These are phyloP conservation scores for Microctenopoma lineatum DNA, from an alignment of 2,797 vertebrate genomes.

Conservation along the genomic window DNA sequence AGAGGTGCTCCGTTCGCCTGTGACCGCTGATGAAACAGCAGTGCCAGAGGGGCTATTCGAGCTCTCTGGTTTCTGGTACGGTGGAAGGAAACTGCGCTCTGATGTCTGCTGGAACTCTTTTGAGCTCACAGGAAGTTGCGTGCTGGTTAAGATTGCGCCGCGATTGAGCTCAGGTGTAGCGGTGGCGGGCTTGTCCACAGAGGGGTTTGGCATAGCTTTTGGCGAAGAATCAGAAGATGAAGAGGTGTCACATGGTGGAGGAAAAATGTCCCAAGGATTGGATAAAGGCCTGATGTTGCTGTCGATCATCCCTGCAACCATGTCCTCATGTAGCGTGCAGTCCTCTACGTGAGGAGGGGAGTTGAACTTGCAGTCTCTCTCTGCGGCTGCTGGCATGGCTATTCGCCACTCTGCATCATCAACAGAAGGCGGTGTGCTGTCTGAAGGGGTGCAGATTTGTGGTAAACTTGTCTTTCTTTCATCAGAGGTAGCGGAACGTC, in stretches of 20 bases:
- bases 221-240: constrained; percentile 29
- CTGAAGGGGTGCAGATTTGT: background rate
- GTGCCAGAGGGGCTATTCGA: background rate
- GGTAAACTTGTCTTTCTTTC: background rate
- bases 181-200: background rate
- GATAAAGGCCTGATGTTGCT: background rate
- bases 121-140: constrained; percentile 9
- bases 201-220: background rate
- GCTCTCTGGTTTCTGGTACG: constrained; percentile 57
- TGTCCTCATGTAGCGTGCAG: background rate
- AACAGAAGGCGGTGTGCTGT: background rate
- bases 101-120: constrained; percentile 15
- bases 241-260: constrained; percentile 34
- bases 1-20: rapidly evolving
- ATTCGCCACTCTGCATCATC: constrained; percentile 9
- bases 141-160: constrained; percentile 21
- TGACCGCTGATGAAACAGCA: background rate
- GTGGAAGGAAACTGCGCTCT: constrained; percentile 38
- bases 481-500: background rate
- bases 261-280: constrained; percentile 70
- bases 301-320: background rate
- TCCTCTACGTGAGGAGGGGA: constrained; percentile 1
- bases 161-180: rapidly evolving
- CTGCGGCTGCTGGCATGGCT: background rate
- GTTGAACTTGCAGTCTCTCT: background rate